phyloP scores from a whole-genome alignment of 2,888 invertebrate species.

The Fragum sueziense region DNA sequence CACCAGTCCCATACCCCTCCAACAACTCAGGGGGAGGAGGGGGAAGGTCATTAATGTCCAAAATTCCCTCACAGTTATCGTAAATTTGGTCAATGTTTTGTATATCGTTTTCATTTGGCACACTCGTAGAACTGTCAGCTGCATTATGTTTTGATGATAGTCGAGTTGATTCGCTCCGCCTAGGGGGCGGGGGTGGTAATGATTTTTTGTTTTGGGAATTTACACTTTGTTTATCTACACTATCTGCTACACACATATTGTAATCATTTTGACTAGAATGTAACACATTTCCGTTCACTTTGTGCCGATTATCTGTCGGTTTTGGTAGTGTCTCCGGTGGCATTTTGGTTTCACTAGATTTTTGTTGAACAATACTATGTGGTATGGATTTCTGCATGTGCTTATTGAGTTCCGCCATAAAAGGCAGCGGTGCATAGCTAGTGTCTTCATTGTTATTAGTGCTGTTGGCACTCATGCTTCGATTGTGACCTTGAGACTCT shows the following conservation, averaged over 20 bases:
- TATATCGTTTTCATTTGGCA: constrained; percentile 55
- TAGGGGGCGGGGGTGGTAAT: constrained; percentile 76
- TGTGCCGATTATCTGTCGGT: constrained; percentile 56
- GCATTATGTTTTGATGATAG: constrained; percentile 62
- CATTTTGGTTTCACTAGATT: constrained; percentile 30
- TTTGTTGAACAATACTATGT: constrained; percentile 11
- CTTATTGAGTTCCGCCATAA: constrained; percentile 70
- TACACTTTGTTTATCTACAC: constrained; percentile 8
- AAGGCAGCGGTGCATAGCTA: constrained; percentile 69
- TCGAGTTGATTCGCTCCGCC: constrained; percentile 74
- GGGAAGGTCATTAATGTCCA: constrained; percentile 78
- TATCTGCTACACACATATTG: constrained; percentile 8
- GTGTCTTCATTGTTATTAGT: constrained; percentile 42
- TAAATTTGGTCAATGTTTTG: constrained; percentile 63
- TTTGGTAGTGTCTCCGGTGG: constrained; percentile 66
- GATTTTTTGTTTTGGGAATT: constrained; percentile 5
- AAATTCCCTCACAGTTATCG: constrained; percentile 74
- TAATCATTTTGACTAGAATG: constrained; percentile 25
- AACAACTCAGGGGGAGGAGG: constrained; percentile 79
- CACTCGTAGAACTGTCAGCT: constrained; percentile 35
- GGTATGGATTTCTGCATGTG: constrained; percentile 52
- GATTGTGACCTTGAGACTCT: constrained; percentile 23
- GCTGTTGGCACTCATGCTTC: constrained; percentile 11
- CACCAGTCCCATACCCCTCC: constrained; percentile 61
- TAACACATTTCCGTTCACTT: constrained; percentile 29